Base-by-base conservation (phyloP, 2,797 vertebrate genomes). In the Esox lucius region DNA sequence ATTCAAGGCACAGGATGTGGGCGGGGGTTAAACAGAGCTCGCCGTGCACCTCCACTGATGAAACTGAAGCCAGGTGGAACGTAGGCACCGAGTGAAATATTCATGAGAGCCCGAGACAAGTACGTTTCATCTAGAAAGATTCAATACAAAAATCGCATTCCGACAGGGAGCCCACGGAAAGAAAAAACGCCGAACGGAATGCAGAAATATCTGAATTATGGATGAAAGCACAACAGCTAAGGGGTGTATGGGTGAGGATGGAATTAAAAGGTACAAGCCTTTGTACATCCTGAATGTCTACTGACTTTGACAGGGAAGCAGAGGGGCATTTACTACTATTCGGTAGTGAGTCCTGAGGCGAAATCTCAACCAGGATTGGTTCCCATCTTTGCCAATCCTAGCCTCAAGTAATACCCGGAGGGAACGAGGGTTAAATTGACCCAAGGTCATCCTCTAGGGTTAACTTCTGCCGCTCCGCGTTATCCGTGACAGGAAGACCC, bases 81-180 rank as follows among this genome's bases (percentile, higher is more conserved):
- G 78, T 2, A 71, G 49, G 68, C 77, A 12, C 42, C 6, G 6
- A 46, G 42, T 82, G 46, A 86, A 82, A 85, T 83, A 75, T 83
- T 78, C 22, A 81, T 61, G 69, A 81, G 62, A 46, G 28, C n/a
- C 35, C 73, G 72, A 73, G 70, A 77, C 70, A 79, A 53, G 28
- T 16, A 28, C 62, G 6, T 26, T 65, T 33, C 16, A 65, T 65
- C 62, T 17, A 33, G 26, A 8, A 65, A 65, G 62, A 65, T 16
- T 33, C 26, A 17, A 65, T 17, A 28, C 62, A 16, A 65, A 19
- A 33, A 65, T 33, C 24, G 28, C 26, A 65, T 65, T 65, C 62
- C 28, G 26, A 64, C 56, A 24, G 56, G 3, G 62, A 65, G 62
- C 28, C 62, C 16, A 28, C 12, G 12, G 13, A 51, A 16, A 4